Evolutionary conservation across 2,797 vertebrate species (phyloP), one percentile per base, ranked within the genome.

Genomic region (Poliocrania exsul): DNA sequence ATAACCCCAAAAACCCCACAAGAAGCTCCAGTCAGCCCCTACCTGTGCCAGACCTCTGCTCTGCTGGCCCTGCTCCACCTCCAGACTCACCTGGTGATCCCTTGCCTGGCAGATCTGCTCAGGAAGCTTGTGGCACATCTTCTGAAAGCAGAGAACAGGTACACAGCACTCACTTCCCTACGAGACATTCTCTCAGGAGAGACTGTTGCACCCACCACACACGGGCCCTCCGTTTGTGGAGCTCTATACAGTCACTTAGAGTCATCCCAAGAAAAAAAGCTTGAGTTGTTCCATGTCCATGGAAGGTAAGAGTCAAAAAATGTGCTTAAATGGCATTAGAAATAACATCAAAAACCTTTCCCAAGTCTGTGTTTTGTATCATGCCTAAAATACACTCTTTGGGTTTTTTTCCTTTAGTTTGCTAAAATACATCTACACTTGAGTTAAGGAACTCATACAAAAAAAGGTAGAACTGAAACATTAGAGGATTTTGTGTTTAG

Each of bases 251-350:
- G 20, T 38, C 64, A 29, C 40, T n/a, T 54, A 21, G 24, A 67
- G 54, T 29, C 8, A 1, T 9, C 16, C 57, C 57, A 9, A 18
- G 29, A 18, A 31, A 74, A 44, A 73, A 73, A 49, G 28, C 12
- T 17, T 21, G 23, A 14, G 54, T 60, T 3, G 2, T 53, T 40
- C 40, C 5, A 0, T 16, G 24, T 56, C 24, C 3, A 0, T 31
- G 31, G 25, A 61, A 60, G 54, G 46, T 23, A 53, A 25, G 38
- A 60, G 25, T 33, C 61, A 61, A 75, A 61, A 69, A 16, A 2
- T 14, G 3, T 17, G 71, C 19, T 51, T 70, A 70, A 64, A 6
- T 11, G 14, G 37, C 33, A 71, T 31, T 18, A 6, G 31, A 90
- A 60, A 79, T 37, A 42, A 84, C 13, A 24, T 37, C 47, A 54